Evolutionary conservation across 2,888 invertebrate genomes (phyloP), one percentile per base, ranked within the genome.

Genomic region (Lutraria lutraria): DNA sequence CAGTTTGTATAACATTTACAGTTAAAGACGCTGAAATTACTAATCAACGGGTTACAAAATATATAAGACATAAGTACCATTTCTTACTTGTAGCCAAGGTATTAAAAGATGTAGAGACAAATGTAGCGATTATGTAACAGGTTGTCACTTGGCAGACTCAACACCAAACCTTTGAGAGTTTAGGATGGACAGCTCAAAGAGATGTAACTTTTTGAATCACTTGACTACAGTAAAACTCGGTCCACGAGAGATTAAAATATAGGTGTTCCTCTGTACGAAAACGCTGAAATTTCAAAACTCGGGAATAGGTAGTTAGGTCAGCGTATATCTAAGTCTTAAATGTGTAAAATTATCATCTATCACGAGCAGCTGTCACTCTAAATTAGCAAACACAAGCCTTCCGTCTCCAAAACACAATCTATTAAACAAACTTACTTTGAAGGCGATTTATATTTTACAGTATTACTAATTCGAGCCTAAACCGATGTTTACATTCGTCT

Each of bases 381-480:
- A 91, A 91, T 89, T 83, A 91, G 86, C 82, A 88, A 88, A 89
- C 86, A 81, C 54, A 31, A 88, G 89, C 85, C 87, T 29, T 29
- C 56, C 63, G 91, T 92, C 91, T 92, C 90, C 89, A 88, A 86
- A 87, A 84, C 84, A 88, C 89, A 87, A 90, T 90, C 90, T 92
- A 86, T 83, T 83, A 86, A 63, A 76, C 88, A 92, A 92, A 92
- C 89, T 84, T 82, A 81, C 90, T 92, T 92, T 92, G 91, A 92
- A 81, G 90, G 53, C 85, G 91, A 89, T 83, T 90, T 92, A 89
- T 90, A 90, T 92, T 92, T 90, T 90, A 89, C 90, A 76, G 91
- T 87, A 90, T 87, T 79, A 83, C 90, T 92, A 92, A 92, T 90
- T 89, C 90, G 88, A 72, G 76, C 86, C 81, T 90, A 92, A 92